Base-by-base conservation (phyloP, 2,113 vertebrate species). In the Electrona antarctica region DNA sequence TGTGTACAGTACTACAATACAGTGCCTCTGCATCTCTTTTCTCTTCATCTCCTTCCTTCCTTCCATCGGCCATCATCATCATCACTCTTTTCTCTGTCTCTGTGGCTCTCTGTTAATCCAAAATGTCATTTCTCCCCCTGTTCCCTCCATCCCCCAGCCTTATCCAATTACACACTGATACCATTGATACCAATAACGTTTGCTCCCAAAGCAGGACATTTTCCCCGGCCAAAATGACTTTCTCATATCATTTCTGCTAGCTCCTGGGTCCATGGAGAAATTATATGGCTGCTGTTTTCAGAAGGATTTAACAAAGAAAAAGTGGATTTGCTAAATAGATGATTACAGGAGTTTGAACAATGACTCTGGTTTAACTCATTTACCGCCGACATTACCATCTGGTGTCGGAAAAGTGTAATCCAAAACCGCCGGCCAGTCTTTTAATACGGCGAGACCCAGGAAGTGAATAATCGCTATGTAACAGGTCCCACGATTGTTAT, bases 201-300 rank as follows among this genome's bases (percentile, higher is more conserved):
- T 83, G 71, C 83, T 86, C 86, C 81, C 84, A 45, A 14, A 81
- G 73, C 64, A 82, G 76, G 67, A 71, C 85, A 87, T 87, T 91
- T 83, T 87, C 79, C 70, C 77, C n/a, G 68, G 13, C 61, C 69
- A 79, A 86, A 87, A 83, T 85, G 33, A 85, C 84, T 89, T 78
- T 65, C 56, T 79, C 70, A 77, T 83, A 73, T 89, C 67, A 74
- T 66, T 87, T 81, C 67, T 79, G 78, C 80, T 84, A 54, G 74
- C 64, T 67, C 81, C 83, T 52, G 78, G 90, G 83, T 78, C 78
- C 54, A 64, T 81, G 63, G 81, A 84, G 77, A 87, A 89, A 88
- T 90, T 50, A 87, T 91, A 85, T 85, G 71, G 73, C 67, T 57
- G 82, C 71, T 79, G 71, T 86, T 88, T 77, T 87, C 78, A 60